A percentile compares a stretch with the other conserved stretches of the same genome.
Conservation (phyloP, 1,140 invertebrate species). For the Eurosta solidaginis region DNA sequence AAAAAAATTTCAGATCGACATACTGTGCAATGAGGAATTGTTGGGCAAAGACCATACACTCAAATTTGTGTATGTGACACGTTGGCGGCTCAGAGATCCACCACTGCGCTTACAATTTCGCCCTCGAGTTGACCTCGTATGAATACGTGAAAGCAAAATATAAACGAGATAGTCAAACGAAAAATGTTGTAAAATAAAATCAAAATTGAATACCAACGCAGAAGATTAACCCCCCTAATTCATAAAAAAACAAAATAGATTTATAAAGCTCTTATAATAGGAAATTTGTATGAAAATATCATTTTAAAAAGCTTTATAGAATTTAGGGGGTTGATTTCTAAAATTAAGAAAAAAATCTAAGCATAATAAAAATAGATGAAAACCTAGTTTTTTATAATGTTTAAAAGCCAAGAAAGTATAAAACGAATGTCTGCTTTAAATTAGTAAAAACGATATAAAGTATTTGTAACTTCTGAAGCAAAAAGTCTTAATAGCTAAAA, state of each 20-base stretch:
- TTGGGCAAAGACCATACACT: slow-evolving; percentile 98
- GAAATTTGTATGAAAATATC: too few species aligned
- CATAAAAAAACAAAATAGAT: not conserved
- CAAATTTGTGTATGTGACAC: slow-evolving; percentile 97
- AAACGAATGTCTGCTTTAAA: not conserved
- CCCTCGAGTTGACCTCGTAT: slow-evolving; percentile 66
- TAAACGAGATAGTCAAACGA: not conserved
- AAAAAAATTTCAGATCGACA: slow-evolving; percentile 80
- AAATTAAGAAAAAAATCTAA: not conserved
- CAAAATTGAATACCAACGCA: slow-evolving; percentile 16
- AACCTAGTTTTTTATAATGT: not conserved
- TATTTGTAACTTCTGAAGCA: slow-evolving; percentile 24
- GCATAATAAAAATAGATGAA: not conserved
- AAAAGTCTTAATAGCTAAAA: too few species aligned
- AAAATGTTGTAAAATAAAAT: slow-evolving; percentile 15
- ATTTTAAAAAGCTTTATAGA: too few species aligned
- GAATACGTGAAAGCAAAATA: not conserved
- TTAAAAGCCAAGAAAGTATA: not conserved
- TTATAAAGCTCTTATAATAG: too few species aligned
- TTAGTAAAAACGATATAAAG: not conserved
- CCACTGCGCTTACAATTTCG: slow-evolving; percentile 83
- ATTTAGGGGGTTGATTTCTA: too few species aligned
- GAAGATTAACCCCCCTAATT: not conserved
- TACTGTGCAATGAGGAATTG: slow-evolving; percentile 97
- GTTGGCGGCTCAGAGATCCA: slow-evolving; percentile 94